Conservation (phyloP, 2,113 vertebrate genomes). For the Sclerurus mexicanus region DNA sequence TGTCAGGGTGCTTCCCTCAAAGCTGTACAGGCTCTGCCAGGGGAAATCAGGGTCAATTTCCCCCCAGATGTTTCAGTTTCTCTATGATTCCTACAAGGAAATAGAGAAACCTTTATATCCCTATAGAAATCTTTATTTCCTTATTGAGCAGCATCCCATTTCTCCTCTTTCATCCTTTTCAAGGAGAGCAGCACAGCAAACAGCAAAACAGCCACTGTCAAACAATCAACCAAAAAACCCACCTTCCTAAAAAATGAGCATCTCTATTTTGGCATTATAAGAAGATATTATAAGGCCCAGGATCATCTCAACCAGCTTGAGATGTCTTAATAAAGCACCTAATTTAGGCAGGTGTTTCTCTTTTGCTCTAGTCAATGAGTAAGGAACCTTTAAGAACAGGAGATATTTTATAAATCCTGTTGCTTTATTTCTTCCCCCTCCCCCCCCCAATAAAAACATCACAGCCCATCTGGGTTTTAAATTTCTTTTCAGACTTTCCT, state of each 20-base stretch:
- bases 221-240: background rate
- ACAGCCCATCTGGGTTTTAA: background rate
- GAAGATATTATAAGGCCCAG: background rate
- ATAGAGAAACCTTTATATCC: background rate
- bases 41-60: background rate
- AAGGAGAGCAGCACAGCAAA: background rate
- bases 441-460: background rate
- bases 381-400: background rate
- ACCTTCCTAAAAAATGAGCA: background rate
- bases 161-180: background rate
- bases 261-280: background rate
- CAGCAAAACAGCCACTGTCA: background rate
- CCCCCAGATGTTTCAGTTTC: background rate
- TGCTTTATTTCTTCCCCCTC: background rate
- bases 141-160: background rate
- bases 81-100: background rate
- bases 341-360: constrained; percentile 2
- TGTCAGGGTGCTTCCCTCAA: background rate
- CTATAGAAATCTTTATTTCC: background rate
- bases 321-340: background rate
- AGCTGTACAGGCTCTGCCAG: background rate
- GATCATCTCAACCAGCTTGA: background rate
- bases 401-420: background rate
- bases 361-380: background rate
- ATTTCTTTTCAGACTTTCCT: constrained; percentile 31